phyloP scores from a whole-genome alignment of 1,140 invertebrate genomes.

The Choristoneura fumiferana region DNA sequence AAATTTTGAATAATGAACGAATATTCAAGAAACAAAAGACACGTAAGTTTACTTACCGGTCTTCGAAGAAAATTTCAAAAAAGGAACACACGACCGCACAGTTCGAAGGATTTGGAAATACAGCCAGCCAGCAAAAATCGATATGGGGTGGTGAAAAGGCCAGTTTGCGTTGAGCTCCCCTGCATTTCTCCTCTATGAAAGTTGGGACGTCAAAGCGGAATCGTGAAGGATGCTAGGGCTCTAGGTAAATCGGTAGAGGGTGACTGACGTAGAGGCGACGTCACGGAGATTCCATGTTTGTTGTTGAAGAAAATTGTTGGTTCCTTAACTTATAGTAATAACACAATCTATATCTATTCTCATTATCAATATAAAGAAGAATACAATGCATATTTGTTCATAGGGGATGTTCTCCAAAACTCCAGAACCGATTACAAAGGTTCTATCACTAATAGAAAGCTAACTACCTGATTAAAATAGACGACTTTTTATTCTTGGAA shows the following conservation, averaged over 20 bases:
- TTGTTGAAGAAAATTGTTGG: background rate
- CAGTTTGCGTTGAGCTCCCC: background rate
- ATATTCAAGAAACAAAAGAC: too few species aligned
- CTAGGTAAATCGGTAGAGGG: background rate
- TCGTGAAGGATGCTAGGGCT: background rate
- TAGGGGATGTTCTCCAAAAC: too few species aligned
- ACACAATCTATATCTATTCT: too few species aligned
- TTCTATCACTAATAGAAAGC: too few species aligned
- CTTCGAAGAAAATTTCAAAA: background rate
- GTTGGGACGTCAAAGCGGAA: too few species aligned
- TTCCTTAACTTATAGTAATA: background rate
- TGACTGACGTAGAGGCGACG: constrained; percentile 5
- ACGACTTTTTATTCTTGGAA: too few species aligned
- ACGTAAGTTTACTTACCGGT: background rate
- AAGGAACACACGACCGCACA: constrained; percentile 1
- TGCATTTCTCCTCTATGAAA: background rate
- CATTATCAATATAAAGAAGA: too few species aligned
- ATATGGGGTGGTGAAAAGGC: background rate
- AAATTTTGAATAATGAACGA: too few species aligned
- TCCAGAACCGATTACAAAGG: too few species aligned
- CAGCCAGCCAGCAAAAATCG: constrained; percentile 1
- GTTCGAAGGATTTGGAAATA: background rate
- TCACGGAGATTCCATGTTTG: background rate
- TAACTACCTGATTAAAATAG: too few species aligned
- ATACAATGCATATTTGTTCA: too few species aligned